Conservation (phyloP, 2,888 invertebrate species). For the Biston stratarius region DNA sequence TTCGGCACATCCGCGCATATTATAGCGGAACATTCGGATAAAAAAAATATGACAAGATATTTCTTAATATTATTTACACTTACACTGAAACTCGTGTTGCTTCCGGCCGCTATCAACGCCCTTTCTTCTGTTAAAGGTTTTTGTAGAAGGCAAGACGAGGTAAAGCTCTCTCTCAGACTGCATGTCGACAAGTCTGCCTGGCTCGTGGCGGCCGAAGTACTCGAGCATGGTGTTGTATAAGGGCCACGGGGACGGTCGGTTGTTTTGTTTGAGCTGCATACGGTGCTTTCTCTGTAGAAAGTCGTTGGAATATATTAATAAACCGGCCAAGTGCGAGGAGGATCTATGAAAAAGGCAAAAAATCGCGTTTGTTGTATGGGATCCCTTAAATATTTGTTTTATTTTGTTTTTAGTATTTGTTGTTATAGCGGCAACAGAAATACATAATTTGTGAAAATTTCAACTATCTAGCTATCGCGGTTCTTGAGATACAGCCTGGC, state of each 20-base stretch:
- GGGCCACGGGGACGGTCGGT: conserved; percentile 65
- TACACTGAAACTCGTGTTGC: conserved; percentile 75
- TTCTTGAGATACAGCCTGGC: no score
- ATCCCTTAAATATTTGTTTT: no score
- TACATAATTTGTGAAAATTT: no score
- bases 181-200: conserved; percentile 60
- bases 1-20: no score
- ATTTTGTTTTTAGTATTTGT: no score
- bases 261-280: conserved; percentile 62
- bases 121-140: conserved; percentile 46
- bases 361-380: no score
- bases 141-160: conserved; percentile 47
- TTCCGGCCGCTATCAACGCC: conserved; percentile 54
- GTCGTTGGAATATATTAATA: background rate
- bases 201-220: conserved; percentile 67
- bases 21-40: no score
- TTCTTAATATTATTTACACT: conserved; percentile 47
- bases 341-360: no score
- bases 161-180: conserved; percentile 56
- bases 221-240: conserved; percentile 67
- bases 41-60: background rate
- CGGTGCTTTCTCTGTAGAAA: conserved; percentile 72
- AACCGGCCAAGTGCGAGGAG: background rate
- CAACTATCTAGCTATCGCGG: no score
- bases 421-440: no score